phyloP scores from a whole-genome alignment of 2,888 invertebrate species.

The Augochlorella aurata region DNA sequence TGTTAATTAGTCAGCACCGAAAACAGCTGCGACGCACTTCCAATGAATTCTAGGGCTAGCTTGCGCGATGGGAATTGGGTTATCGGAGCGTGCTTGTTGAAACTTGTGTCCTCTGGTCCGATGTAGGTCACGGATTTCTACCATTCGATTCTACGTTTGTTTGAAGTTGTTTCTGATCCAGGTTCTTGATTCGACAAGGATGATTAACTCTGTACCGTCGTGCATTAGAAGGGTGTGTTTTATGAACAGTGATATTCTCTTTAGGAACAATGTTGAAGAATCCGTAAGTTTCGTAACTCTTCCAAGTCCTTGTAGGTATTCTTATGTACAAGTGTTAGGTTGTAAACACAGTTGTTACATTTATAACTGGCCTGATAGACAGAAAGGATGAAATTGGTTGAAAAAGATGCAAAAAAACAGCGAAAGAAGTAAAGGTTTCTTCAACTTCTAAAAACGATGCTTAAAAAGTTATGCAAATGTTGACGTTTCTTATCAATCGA shows the following conservation, averaged over 20 bases:
- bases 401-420: background rate
- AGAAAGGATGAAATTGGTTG: background rate
- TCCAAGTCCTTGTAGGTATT: no score
- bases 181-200: no score
- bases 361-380: background rate
- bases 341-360: background rate
- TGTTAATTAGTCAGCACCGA: slow-evolving; percentile 33
- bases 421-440: background rate
- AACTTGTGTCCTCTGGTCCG: background rate
- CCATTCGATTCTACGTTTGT: background rate
- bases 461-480: background rate
- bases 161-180: background rate
- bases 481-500: background rate
- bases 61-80: slow-evolving; percentile 24
- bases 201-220: no score
- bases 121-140: background rate
- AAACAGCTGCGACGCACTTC: background rate
- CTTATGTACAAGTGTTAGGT: background rate
- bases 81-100: slow-evolving; percentile 14
- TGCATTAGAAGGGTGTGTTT: no score
- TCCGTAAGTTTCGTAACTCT: no score
- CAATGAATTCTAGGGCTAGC: slow-evolving; percentile 2
- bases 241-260: no score
- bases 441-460: background rate
- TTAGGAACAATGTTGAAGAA: no score